Base-by-base conservation (phyloP, 2,888 invertebrate genomes). In the Drosophila mulleri region DNA sequence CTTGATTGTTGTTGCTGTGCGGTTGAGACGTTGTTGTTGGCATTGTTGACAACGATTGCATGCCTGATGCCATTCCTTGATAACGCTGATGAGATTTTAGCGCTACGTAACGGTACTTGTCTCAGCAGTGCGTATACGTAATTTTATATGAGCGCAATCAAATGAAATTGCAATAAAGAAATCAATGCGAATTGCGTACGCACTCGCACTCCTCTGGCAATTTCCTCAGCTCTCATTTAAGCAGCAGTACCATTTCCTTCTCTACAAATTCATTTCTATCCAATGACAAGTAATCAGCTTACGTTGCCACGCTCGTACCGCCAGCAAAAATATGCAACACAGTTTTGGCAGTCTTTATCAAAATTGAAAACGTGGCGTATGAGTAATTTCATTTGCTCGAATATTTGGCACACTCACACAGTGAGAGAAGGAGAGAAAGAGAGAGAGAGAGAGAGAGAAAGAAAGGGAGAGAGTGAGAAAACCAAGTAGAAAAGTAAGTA, bases 121-220 rank as follows among this genome's bases (percentile, higher is more conserved):
- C 75, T 85, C 85, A 77, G 68, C 88, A 72, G 68, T 76, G 89
- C 81, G 86, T 89, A 89, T 89, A 88, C 86, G 86, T 87, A 87
- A 86, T 86, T 84, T 80, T 82, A 77, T 84, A 82, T 76, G 85
- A 82, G 72, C 73, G 74, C 86, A 86, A 86, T 86, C 86, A 89
- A 86, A 86, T 86, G 87, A 89, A 86, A 89, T 60, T 84, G 89
- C 86, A 86, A 86, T 86, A 86, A 89, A 86, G 88, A 89, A 86
- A 89, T 89, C 89, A 86, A 86, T 86, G 88, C 77, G 85, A 70
- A 82, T 83, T 80, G 78, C 62, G 68, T n/a, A n/a, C 53, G 29
- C 29, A 20, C 45, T 47, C 44, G 23, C 45, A 44, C 44, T 48
- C 39, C 44, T 8, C 18, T 18, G 18, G 6, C 48, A 50, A 26